Conservation (phyloP, 2,888 invertebrate genomes). For the Venusia cambrica region DNA sequence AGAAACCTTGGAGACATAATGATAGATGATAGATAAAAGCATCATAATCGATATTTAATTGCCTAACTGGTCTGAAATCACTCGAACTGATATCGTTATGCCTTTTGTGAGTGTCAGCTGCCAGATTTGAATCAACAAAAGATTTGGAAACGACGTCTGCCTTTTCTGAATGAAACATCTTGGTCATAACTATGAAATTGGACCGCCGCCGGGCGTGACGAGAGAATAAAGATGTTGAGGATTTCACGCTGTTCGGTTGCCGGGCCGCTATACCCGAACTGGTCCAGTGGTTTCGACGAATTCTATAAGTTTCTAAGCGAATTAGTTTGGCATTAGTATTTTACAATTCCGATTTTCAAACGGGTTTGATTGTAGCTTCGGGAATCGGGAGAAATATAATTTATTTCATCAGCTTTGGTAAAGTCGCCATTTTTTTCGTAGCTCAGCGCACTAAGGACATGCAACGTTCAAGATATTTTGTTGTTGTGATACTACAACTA, state of each 20-base stretch:
- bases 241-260: slow-evolving; percentile 48
- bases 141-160: slow-evolving; percentile 42
- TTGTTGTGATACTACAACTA: no score
- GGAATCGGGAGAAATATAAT: no score
- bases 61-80: slow-evolving; percentile 27
- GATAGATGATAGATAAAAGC: slow-evolving; percentile 22
- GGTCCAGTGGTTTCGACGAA: slow-evolving; percentile 22
- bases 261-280: slow-evolving; percentile 36
- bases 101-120: slow-evolving; percentile 23
- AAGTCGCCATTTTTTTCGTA: no score
- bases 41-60: slow-evolving; percentile 23
- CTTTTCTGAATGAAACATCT: slow-evolving; percentile 36
- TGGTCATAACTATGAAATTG: slow-evolving; percentile 48
- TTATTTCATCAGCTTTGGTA: no score
- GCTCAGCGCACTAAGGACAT: no score
- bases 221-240: slow-evolving; percentile 43
- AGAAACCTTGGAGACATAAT: slow-evolving; percentile 16
- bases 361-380: no score
- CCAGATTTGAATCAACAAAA: slow-evolving; percentile 26
- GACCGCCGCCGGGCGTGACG: slow-evolving; percentile 54
- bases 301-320: slow-evolving; percentile 2
- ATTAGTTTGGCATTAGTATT: no score
- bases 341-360: no score
- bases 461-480: no score
- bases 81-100: slow-evolving; percentile 22